phyloP scores from a whole-genome alignment of 2,113 vertebrate species.

The Zosterops pallidus region DNA sequence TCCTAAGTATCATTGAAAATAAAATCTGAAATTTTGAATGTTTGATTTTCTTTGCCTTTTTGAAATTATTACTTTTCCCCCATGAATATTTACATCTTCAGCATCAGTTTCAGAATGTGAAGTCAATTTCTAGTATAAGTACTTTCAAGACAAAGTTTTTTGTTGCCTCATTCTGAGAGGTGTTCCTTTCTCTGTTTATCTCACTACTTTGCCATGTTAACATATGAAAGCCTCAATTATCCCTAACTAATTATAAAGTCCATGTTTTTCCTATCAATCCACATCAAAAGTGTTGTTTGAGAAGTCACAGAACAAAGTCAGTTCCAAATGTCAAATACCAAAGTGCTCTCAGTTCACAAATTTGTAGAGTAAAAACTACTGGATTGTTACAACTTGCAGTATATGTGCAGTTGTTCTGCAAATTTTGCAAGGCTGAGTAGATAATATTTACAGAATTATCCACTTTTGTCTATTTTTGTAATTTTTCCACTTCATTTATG shows the following conservation, averaged over 20 bases:
- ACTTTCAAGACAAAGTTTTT: neutral
- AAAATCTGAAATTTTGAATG: neutral
- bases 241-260: neutral
- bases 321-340: neutral
- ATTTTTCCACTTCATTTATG: neutral
- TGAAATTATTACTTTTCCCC: neutral
- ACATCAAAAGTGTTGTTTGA: neutral
- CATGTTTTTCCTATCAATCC: neutral
- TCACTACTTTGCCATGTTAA: neutral
- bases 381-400: neutral
- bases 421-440: neutral
- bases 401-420: neutral
- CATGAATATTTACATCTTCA: neutral
- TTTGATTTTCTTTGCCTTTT: neutral
- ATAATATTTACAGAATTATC: neutral
- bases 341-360: neutral
- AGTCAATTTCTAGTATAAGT: neutral
- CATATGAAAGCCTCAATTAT: neutral
- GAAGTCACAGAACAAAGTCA: neutral
- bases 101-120: neutral
- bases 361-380: neutral
- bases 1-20: neutral
- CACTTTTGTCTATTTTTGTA: neutral
- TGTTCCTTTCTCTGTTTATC: neutral
- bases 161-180: neutral